These are phyloP conservation scores for Anthoscopus minutus DNA, from an alignment of 2,113 vertebrate genomes.

Conservation along the genomic window DNA sequence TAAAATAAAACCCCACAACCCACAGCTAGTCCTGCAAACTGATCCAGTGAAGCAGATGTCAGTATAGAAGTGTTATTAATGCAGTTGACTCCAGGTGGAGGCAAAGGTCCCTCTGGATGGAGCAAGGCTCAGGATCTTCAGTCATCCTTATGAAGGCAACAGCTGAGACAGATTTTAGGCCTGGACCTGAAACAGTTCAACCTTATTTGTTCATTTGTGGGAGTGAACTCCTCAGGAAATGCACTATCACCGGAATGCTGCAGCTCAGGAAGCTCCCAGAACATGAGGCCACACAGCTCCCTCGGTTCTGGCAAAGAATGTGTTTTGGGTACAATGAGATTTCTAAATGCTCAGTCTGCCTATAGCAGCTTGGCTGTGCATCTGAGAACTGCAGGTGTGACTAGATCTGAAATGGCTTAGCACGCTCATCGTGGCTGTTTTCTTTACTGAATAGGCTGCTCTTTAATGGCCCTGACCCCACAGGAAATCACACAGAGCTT, in stretches of 20 bases:
- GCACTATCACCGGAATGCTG: rapidly evolving
- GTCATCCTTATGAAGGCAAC: not conserved
- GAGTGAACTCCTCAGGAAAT: not conserved
- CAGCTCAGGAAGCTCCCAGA: not conserved
- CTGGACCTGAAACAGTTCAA: not conserved
- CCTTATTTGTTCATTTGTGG: not conserved
- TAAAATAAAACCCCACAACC: not conserved
- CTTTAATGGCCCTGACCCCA: not conserved
- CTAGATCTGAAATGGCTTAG: not conserved
- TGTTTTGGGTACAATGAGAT: not conserved
- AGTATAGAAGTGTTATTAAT: not conserved
- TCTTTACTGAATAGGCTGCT: not conserved
- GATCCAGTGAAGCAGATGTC: not conserved
- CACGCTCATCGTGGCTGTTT: not conserved
- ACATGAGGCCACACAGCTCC: not conserved
- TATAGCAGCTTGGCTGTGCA: not conserved
- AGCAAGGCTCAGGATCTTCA: not conserved
- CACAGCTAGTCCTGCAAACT: not conserved
- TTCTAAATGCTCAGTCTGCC: not conserved
- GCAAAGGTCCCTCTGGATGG: not conserved
- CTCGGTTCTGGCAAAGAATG: not conserved
- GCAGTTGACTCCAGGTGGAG: slow-evolving; percentile 7
- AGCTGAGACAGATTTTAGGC: not conserved
- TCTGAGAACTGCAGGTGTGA: not conserved
- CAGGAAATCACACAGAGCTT: not conserved